Percentiles rank a stretch among this genome's conserved stretches.
Conservation (phyloP, 2,113 vertebrate species). For the Salvelinus sp. region DNA sequence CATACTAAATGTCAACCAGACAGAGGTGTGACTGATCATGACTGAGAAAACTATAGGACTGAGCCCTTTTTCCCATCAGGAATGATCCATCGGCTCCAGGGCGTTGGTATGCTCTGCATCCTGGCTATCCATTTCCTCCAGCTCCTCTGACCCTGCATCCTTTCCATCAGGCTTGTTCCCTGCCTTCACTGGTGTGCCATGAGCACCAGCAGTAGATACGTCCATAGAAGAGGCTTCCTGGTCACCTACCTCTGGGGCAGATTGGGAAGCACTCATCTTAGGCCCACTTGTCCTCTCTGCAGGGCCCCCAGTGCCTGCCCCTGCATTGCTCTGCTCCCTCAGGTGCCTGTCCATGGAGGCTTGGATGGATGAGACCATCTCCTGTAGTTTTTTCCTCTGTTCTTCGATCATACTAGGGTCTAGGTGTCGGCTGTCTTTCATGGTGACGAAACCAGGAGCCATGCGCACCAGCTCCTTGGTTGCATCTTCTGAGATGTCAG, state of each 20-base stretch:
- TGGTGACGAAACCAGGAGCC: conserved; percentile 84
- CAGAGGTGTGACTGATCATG: conserved; percentile 31
- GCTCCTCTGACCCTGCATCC: conserved; percentile 79
- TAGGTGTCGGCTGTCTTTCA: conserved; percentile 83
- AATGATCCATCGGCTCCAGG: conserved; percentile 97
- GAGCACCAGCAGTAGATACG: conserved; percentile 61
- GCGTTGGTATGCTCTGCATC: conserved; percentile 82
- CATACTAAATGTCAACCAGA: conserved; percentile 66
- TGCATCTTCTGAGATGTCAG: conserved; percentile 81
- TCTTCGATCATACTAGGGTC: conserved; percentile 92
- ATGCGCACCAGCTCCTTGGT: conserved; percentile 89
- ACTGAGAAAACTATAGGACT: not conserved
- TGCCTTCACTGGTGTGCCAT: conserved; percentile 65
- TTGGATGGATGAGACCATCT: conserved; percentile 99
- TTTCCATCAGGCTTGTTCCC: conserved; percentile 74
- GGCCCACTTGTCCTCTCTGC: conserved; percentile 70
- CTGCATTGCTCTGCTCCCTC: conserved; percentile 84
- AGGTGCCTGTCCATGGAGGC: conserved; percentile 97
- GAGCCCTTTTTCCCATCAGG: conserved; percentile 75
- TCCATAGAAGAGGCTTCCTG: conserved; percentile 66
- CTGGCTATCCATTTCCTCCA: conserved; percentile 97
- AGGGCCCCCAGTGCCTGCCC: conserved; percentile 66
- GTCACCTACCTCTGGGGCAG: conserved; percentile 53
- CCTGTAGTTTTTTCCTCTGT: conserved; percentile 92
- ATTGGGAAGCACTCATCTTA: conserved; percentile 64